phyloP scores from a whole-genome alignment of 2,113 vertebrate species.

The Mirza zaza region DNA sequence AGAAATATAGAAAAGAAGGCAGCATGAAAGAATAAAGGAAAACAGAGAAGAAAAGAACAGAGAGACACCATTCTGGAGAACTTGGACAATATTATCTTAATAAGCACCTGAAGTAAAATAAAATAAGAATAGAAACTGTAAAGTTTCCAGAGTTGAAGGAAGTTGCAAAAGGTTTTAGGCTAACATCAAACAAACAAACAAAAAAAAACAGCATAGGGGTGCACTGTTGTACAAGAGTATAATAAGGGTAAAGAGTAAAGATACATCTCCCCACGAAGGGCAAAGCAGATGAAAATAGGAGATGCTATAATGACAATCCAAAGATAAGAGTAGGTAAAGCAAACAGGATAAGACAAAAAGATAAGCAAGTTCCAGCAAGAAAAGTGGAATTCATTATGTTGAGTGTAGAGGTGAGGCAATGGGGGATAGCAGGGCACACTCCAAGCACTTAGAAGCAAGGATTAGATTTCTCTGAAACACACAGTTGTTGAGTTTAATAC shows the following conservation, averaged over 20 bases:
- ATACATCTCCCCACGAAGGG: not conserved
- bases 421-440: not conserved
- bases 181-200: not conserved
- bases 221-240: not conserved
- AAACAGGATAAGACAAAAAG: not conserved
- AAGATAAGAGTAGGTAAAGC: not conserved
- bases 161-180: not conserved
- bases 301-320: not conserved
- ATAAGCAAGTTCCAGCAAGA: not conserved
- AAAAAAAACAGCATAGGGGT: not conserved
- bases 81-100: not conserved
- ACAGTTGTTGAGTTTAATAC: not conserved
- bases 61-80: constrained; percentile 1
- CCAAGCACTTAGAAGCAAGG: not conserved
- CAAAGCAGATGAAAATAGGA: not conserved
- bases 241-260: not conserved
- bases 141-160: not conserved
- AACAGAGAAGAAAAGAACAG: not conserved
- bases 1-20: not conserved
- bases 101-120: not conserved
- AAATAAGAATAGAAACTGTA: not conserved
- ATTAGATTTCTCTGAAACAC: not conserved
- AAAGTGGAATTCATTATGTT: not conserved
- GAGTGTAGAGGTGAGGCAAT: not conserved
- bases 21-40: not conserved